A percentile compares a stretch with the other conserved stretches of the same genome.
Evolutionary conservation across 2,113 vertebrate species (phyloP).

Genomic region (Platichthys stellatus): DNA sequence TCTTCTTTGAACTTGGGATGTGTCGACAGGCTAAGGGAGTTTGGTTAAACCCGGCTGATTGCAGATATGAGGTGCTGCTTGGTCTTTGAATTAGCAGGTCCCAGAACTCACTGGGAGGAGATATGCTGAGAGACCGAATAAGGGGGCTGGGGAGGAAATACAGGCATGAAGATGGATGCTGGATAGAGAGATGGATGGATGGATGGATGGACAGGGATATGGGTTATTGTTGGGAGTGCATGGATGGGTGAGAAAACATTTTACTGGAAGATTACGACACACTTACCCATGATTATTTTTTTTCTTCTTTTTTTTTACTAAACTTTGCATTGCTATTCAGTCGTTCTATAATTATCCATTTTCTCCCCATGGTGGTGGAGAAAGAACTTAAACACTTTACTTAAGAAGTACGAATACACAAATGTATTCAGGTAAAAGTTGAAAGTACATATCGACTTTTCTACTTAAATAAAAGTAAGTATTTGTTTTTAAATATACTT

Average conservation of each 20-base stretch:
- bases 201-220: background rate
- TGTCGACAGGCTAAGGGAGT: conserved; percentile 63
- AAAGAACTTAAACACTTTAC: background rate
- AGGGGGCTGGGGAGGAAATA: conserved; percentile 4
- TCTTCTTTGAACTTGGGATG: conserved; percentile 74
- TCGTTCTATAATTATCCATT: background rate
- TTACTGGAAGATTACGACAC: background rate
- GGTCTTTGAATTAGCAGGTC: conserved; percentile 72
- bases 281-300: conserved; percentile 31
- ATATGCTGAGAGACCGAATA: background rate
- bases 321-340: background rate
- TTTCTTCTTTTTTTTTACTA: background rate
- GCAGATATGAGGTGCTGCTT: conserved; percentile 54
- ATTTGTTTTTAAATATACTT: too few relatives aligned
- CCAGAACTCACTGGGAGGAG: conserved; percentile 7
- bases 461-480: too few relatives aligned
- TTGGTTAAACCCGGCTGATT: conserved; percentile 67
- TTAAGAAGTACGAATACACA: too few relatives aligned
- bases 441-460: background rate
- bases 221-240: background rate
- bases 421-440: too few relatives aligned
- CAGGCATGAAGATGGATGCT: background rate
- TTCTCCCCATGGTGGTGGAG: too few relatives aligned
- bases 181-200: background rate
- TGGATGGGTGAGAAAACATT: background rate